Conservation (phyloP, 2,113 vertebrate species). For the Hiodon tergisus region DNA sequence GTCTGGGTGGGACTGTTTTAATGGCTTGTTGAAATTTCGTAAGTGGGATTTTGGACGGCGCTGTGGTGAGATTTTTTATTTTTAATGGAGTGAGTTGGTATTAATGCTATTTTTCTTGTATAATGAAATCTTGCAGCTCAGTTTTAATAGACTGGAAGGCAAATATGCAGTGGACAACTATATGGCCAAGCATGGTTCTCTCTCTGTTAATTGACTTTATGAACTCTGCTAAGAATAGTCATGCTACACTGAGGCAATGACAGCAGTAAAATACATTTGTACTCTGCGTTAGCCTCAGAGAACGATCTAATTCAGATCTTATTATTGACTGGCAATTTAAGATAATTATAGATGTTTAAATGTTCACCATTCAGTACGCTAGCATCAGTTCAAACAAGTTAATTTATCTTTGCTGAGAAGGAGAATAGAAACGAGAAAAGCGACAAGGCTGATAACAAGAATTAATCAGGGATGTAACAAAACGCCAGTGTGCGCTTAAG, state of each 20-base stretch:
- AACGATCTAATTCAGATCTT: constrained; percentile 42
- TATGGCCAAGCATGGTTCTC: constrained; percentile 24
- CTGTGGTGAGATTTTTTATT: constrained; percentile 27
- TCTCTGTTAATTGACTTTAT: constrained; percentile 15
- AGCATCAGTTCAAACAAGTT: constrained; percentile 25
- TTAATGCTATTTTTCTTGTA: constrained; percentile 35
- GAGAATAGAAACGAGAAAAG: constrained; percentile 22
- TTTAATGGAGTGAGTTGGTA: constrained; percentile 36
- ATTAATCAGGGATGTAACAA: constrained; percentile 22
- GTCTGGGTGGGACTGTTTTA: constrained; percentile 26
- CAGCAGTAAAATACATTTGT: constrained; percentile 8
- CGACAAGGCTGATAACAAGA: constrained; percentile 3
- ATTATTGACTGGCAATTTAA: constrained; percentile 42
- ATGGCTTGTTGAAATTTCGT: constrained; percentile 44
- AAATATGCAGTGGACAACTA: constrained; percentile 34
- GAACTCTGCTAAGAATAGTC: constrained; percentile 10
- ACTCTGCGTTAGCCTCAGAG: constrained; percentile 24
- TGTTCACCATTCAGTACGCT: constrained; percentile 44
- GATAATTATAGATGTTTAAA: constrained; percentile 50
- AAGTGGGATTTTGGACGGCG: constrained; percentile 42
- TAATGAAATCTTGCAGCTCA: constrained; percentile 34
- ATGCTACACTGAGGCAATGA: constrained; percentile 15
- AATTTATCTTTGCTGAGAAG: constrained; percentile 35
- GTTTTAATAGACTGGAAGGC: constrained; percentile 38
- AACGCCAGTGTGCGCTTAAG: constrained; percentile 7